Percentiles rank a stretch among this genome's conserved stretches.
Evolutionary conservation across 2,113 vertebrate species (phyloP).

Genomic region (Colaptes auratus): DNA sequence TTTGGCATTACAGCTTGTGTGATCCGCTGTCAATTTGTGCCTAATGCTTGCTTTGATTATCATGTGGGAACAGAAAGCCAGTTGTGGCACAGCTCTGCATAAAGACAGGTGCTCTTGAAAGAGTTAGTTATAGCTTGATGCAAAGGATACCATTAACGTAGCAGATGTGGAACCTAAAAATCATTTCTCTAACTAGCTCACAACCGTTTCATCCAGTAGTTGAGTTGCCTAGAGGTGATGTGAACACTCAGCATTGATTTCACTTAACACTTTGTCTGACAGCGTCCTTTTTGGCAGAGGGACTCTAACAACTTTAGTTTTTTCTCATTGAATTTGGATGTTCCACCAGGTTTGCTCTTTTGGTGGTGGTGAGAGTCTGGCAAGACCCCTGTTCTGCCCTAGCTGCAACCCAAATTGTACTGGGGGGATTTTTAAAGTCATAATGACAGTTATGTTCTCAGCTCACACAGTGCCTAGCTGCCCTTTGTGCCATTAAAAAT

Average conservation of each 20-base stretch:
- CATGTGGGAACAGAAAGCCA: background rate
- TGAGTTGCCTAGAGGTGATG: background rate
- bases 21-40: constrained; percentile 65
- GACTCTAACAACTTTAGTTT: background rate
- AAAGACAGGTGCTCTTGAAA: background rate
- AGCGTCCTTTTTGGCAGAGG: background rate
- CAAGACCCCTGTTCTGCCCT: background rate
- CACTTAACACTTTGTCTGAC: background rate
- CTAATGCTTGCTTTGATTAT: constrained; percentile 57
- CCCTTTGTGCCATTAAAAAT: constrained; percentile 68
- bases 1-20: constrained; percentile 65
- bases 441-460: constrained; percentile 52
- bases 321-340: background rate
- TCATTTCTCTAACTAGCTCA: background rate
- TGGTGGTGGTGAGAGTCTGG: background rate
- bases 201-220: background rate
- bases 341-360: background rate
- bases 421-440: constrained; percentile 60
- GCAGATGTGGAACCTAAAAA: background rate
- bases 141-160: background rate
- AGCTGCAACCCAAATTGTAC: background rate
- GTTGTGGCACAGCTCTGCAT: constrained; percentile 39
- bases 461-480: constrained; percentile 53
- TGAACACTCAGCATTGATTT: background rate
- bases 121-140: background rate